Evolutionary conservation across 2,888 invertebrate genomes (phyloP), one percentile per base, ranked within the genome.

Genomic region (Calameuta pallipes): DNA sequence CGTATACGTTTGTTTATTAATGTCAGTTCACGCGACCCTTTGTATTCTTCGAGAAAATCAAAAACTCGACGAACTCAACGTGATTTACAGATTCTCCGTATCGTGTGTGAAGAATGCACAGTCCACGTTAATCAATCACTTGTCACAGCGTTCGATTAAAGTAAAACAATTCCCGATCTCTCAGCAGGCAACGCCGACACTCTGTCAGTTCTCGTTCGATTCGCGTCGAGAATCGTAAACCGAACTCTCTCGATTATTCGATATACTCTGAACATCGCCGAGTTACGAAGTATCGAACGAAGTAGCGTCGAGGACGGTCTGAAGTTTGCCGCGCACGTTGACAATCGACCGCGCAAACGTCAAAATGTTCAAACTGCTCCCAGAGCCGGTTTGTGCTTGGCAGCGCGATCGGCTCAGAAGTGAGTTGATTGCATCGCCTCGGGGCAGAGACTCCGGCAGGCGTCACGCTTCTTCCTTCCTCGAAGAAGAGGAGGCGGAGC

Each of bases 341-440:
- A 56, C 56, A 9, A 56, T 56, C 56, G 56, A 56, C 23, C 56
- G 56, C 23, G 56, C 23, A 71, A 71, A 71, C 31, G 71, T 71
- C 71, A 71, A 71, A 71, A 34, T 23, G 12, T 23, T 12, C 1
- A 71, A 71, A 71, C 71, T 71, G 71, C 71, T 71, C 71, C 71
- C 71, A 31, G 71, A 31, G 71, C 33, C 71, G 71, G 33, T 71
- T 71, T 31, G 71, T 71, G 71, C 13, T 71, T 74, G 33, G 74
- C 34, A 30, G 86, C 88, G 87, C 90, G 89, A 88, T 89, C 89
- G 85, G 85, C 87, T 86, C 88, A 87, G 87, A 87, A 90, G 90
- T 90, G 90, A 89, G 89, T 89, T 90, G 90, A 90, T 89, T 90
- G 89, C 84, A 87, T 88, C 84, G 87, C 88, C 87, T 84, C 87